Base-by-base conservation (phyloP, 2,888 invertebrate genomes). In the Gnatocerus cornutus region DNA sequence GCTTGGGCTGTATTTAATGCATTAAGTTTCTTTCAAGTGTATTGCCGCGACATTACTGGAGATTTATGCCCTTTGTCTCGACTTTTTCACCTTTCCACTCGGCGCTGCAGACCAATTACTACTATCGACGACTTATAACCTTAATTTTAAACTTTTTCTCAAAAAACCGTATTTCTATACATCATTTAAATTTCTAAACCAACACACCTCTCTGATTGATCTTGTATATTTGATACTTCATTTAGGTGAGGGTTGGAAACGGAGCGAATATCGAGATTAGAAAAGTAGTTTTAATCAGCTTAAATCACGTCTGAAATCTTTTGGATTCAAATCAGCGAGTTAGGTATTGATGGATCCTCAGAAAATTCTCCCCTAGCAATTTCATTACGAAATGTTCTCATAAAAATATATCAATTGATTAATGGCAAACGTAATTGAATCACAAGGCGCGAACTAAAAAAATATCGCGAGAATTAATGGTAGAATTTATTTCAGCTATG, bases 401-500 rank as follows among this genome's bases (percentile, higher is more conserved):
- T 82, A 80, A 83, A 83, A 83, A 68, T 82, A 83, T 82, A 83
- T 81, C 82, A 81, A 83, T 84, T 84, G 84, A 84, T 84, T 84
- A 84, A 84, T 84, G 83, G 82, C 79, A 76, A 78, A 78, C 76
- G 81, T 83, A 84, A 84, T 84, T 84, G 83, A 82, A 84, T 84
- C 82, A 82, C 78, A 81, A 83, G 83, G 81, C 82, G 82, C 80
- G 81, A 82, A 82, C 80, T 78, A 79, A 80, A 82, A 83, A 81
- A 82, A 79, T 79, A 80, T 80, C 80, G 77, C 76, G 76, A 79
- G 78, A 81, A 82, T 82, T 81, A 82, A 83, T 82, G 82, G 80
- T 76, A 73, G 78, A 81, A 82, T 83, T 82, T 82, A 83, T 84
- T 82, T 81, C 76, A 74, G 73, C 73, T 73, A 77, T 76, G 78